Conservation (phyloP, 2,113 vertebrate species). For the Bos javanicus region DNA sequence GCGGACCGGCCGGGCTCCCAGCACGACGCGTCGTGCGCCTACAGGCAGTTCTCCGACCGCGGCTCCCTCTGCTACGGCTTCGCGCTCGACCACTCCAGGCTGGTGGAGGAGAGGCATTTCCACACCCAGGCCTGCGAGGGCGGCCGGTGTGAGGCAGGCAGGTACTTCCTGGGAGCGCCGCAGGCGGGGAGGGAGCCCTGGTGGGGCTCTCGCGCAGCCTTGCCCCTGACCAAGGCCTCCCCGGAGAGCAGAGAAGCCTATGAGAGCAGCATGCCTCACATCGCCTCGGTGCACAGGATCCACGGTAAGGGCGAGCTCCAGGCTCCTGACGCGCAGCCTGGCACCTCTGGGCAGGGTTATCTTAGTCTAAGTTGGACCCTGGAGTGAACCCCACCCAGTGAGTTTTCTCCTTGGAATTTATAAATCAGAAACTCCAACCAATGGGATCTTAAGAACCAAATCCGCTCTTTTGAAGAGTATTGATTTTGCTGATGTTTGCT, state of each 20-base stretch:
- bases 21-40: constrained; percentile 89
- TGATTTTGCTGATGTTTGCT: background rate
- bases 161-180: constrained; percentile 92
- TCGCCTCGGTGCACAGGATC: constrained; percentile 88
- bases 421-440: background rate
- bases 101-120: constrained; percentile 85
- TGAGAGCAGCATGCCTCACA: constrained; percentile 88
- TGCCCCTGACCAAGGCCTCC: constrained; percentile 88
- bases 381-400: background rate
- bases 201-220: constrained; percentile 89
- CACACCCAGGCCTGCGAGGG: constrained; percentile 90
- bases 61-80: constrained; percentile 88
- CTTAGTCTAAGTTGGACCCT: background rate
- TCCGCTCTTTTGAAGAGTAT: background rate
- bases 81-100: constrained; percentile 86
- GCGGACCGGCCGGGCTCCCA: constrained; percentile 83
- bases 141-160: constrained; percentile 92
- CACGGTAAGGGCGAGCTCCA: constrained; percentile 84
- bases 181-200: constrained; percentile 88
- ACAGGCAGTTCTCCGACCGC: constrained; percentile 88
- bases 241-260: constrained; percentile 89
- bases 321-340: background rate
- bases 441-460: background rate
- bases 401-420: background rate
- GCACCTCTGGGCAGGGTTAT: background rate